Conservation (phyloP, 2,113 vertebrate genomes). For the Clinocottus analis region DNA sequence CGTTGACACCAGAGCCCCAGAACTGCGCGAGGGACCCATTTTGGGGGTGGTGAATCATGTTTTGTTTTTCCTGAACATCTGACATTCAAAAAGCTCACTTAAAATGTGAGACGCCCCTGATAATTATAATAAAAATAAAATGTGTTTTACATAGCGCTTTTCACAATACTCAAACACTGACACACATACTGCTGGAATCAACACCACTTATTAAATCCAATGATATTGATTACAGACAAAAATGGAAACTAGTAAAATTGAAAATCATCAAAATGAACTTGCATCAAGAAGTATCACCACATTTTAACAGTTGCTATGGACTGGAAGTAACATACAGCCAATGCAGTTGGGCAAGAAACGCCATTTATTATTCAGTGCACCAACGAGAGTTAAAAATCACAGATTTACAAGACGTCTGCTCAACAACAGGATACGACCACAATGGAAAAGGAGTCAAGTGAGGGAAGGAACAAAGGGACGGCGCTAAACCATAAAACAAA, state of each 20-base stretch:
- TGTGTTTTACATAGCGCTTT: no score
- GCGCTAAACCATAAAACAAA: not conserved
- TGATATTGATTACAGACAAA: not conserved
- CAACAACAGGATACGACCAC: not conserved
- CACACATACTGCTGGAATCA: not conserved
- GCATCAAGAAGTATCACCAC: not conserved
- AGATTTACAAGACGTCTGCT: not conserved
- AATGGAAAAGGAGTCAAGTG: not conserved
- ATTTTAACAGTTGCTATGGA: no score
- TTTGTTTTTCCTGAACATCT: slow-evolving; percentile 6
- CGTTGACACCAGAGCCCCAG: slow-evolving; percentile 55
- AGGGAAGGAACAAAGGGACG: not conserved
- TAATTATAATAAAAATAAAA: no score
- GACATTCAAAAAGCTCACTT: not conserved
- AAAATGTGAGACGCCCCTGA: not conserved
- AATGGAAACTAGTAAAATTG: not conserved
- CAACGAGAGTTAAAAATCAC: not conserved
- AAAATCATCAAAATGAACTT: not conserved
- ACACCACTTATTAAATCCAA: not conserved
- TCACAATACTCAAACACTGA: not conserved
- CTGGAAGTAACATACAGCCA: not conserved
- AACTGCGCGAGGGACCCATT: slow-evolving; percentile 20
- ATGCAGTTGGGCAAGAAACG: not conserved
- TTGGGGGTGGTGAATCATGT: slow-evolving; percentile 18
- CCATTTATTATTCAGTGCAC: not conserved